Evolutionary conservation across 2,888 invertebrate species (phyloP).

Genomic region (Drosophila nigritarsus): DNA sequence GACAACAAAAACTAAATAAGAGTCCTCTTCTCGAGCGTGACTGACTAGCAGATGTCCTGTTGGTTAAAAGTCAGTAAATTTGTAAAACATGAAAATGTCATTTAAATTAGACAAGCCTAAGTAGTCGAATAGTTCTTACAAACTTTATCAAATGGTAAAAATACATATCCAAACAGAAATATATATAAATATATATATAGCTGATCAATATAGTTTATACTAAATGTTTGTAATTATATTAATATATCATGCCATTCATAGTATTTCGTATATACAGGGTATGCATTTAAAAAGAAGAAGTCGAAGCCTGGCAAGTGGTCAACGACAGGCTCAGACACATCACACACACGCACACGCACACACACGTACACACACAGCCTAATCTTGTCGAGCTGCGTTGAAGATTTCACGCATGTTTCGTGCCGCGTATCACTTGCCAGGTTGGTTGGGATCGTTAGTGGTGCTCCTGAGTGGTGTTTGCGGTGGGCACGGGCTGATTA

Average conservation of each 20-base stretch:
- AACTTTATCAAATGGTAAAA: not conserved
- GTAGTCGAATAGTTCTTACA: not conserved
- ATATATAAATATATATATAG: not conserved
- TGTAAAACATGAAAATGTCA: not conserved
- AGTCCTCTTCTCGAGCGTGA: not conserved
- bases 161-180: not conserved
- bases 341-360: slow-evolving; percentile 9
- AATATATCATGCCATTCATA: not conserved
- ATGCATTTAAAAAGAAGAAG: not conserved
- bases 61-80: not conserved
- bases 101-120: not conserved
- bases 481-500: slow-evolving; percentile 63
- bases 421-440: slow-evolving; percentile 77
- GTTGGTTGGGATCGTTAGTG: slow-evolving; percentile 36
- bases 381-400: slow-evolving; percentile 57
- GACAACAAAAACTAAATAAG: slow-evolving; percentile 43
- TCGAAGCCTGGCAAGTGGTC: slow-evolving; percentile 35
- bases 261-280: not conserved
- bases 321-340: slow-evolving; percentile 40
- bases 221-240: not conserved
- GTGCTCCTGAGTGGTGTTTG: slow-evolving; percentile 1
- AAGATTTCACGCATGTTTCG: slow-evolving; percentile 81
- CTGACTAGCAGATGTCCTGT: not conserved
- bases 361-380: slow-evolving; percentile 37
- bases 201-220: not conserved